Evolutionary conservation across 1,140 invertebrate genomes (phyloP).

Genomic region (Drosophila sucinea): DNA sequence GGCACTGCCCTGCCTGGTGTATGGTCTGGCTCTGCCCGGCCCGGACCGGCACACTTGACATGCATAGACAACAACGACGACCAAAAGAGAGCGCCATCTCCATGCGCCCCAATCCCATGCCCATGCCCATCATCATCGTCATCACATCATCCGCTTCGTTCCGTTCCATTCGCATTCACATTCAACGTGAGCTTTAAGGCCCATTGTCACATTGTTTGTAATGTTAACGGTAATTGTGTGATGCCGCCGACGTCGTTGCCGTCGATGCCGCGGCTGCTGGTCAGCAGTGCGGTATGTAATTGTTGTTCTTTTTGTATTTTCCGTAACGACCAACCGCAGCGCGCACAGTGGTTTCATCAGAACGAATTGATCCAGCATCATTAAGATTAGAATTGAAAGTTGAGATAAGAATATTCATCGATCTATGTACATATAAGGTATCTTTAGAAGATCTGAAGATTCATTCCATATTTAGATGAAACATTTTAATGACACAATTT

Average conservation of each 20-base stretch:
- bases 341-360: slow-evolving; percentile 19
- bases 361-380: too few relatives aligned
- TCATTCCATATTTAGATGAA: too few relatives aligned
- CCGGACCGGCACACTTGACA: slow-evolving; percentile 59
- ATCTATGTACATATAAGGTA: too few relatives aligned
- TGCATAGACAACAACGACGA: slow-evolving; percentile 42
- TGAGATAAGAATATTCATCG: too few relatives aligned
- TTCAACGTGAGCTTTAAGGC: slow-evolving; percentile 24
- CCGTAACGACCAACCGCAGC: slow-evolving; percentile 23
- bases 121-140: slow-evolving; percentile 19
- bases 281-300: slow-evolving; percentile 56
- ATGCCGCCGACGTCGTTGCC: not conserved
- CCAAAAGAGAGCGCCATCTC: slow-evolving; percentile 32
- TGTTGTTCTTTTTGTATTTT: slow-evolving; percentile 28
- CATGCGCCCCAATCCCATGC: slow-evolving; percentile 15
- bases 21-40: not conserved
- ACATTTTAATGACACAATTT: too few relatives aligned
- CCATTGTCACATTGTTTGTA: slow-evolving; percentile 64
- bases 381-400: too few relatives aligned
- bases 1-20: not conserved
- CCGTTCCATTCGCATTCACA: slow-evolving; percentile 22
- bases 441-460: too few relatives aligned
- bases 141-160: slow-evolving; percentile 10
- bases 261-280: slow-evolving; percentile 38
- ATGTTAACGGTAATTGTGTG: slow-evolving; percentile 69